Evolutionary conservation across 2,113 vertebrate genomes (phyloP), one percentile per base, ranked within the genome.

Genomic region (Hemibates koningsi): DNA sequence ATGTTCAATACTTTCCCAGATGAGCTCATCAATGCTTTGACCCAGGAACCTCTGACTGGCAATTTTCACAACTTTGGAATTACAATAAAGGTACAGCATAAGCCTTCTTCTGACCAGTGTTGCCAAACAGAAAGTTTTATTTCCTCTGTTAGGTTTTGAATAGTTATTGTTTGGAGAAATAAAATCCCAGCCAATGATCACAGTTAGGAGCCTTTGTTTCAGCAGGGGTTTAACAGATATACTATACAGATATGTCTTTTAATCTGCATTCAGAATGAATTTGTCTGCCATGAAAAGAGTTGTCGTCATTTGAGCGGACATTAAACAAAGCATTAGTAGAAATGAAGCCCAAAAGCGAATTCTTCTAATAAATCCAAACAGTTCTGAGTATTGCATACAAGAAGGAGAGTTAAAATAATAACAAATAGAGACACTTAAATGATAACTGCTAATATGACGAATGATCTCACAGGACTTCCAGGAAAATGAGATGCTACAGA

Each of bases 1-100:
- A 96, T 97, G 95, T 97, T 97, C 71, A 12, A 73, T 9, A 84
- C 53, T 29, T 96, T 97, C 85, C 94, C 97, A 10, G 14, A 71
- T 2, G 86, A 95, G 7, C 79, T 97, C 7, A 86, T 96, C 48
- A 92, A 86, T 61, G 93, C 95, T 50, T 73, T 97, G 85, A 80
- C 94, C 38, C 57, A 87, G 21, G 97, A 97, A 85, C 92, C 96
- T 5, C 91, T 97, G 27, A 97, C 97, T 19, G 97, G 92, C 45
- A 97, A 97, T 86, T 97, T 97, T 90, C 97, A 97, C 84, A 85
- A 95, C 86, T 97, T 91, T 84, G 96, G 97, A 32, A 3, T 97
- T 5, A 88, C 90, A 24, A 66, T 94, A 4, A 13, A 96, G 95
- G 97, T 97, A 90, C n/a, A 57, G n/a, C 8, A 61, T 13, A 12